Evolutionary conservation across 1,140 invertebrate species (phyloP).

Genomic region (Neodiprion pinetum): DNA sequence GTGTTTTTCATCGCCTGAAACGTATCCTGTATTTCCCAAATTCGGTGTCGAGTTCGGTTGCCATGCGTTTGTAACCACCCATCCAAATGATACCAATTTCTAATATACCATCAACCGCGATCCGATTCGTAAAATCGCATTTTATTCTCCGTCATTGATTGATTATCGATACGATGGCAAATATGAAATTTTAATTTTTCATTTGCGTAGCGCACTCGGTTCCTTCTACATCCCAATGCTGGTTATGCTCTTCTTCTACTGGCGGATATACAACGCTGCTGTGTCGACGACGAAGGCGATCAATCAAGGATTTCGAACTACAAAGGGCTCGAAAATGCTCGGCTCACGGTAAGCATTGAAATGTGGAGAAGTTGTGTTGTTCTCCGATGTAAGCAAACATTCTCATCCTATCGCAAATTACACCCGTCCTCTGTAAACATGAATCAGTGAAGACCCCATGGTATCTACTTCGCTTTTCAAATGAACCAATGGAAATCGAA

Average conservation of each 20-base stretch:
- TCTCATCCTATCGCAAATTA: not conserved
- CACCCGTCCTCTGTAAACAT: not conserved
- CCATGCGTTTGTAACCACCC: no score
- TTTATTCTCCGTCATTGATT: constrained; percentile 8
- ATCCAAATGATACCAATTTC: no score
- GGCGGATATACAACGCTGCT: constrained; percentile 92
- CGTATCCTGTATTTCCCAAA: no score
- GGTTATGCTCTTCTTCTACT: constrained; percentile 97
- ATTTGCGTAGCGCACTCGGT: constrained; percentile 77
- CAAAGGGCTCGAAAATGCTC: constrained; percentile 71
- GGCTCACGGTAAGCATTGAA: constrained; percentile 47
- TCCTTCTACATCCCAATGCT: constrained; percentile 97
- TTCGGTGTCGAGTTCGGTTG: no score
- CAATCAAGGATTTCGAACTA: constrained; percentile 91
- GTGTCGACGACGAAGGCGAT: constrained; percentile 89
- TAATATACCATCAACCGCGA: no score
- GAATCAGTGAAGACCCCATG: no score
- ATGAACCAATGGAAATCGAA: not conserved
- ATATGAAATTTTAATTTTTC: no score
- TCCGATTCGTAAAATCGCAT: no score
- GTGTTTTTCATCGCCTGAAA: no score
- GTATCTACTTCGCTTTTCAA: not conserved
- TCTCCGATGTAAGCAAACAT: not conserved
- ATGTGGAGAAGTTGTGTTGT: no score
- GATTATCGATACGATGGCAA: not conserved